These are phyloP conservation scores for Plecotus auritus DNA, from an alignment of 2,113 vertebrate species.

Conservation along the genomic window DNA sequence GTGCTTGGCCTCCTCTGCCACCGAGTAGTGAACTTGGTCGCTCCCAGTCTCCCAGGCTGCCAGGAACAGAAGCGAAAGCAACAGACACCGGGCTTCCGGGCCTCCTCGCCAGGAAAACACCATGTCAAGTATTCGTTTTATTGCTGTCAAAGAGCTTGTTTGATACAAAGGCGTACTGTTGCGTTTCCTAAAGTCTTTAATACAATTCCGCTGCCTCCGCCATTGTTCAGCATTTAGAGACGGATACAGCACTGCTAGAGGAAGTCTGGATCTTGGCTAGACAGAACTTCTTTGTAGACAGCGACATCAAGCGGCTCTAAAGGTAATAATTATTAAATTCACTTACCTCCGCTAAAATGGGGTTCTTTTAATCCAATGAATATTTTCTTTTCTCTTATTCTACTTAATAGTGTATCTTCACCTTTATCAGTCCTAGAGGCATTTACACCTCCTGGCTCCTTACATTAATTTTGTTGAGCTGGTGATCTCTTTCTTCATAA, in stretches of 20 bases:
- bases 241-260: not conserved
- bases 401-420: not conserved
- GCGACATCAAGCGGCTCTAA: constrained; percentile 18
- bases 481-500: not conserved
- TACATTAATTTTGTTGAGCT: not conserved
- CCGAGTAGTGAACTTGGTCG: not conserved
- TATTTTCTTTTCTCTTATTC: not conserved
- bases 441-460: not conserved
- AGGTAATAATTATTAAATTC: constrained; percentile 27
- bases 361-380: not conserved
- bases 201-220: not conserved
- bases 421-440: not conserved
- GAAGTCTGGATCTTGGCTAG: not conserved
- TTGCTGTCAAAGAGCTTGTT: not conserved
- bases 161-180: not conserved
- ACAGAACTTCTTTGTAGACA: not conserved
- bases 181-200: not conserved
- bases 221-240: not conserved
- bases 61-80: not conserved
- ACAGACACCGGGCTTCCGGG: not conserved
- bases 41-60: not conserved
- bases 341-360: not conserved
- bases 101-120: not conserved
- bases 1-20: not conserved
- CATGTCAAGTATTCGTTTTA: constrained; percentile 14